Evolutionary conservation across 2,797 vertebrate genomes (phyloP).

Genomic region (Heteromormyrus szaboi): DNA sequence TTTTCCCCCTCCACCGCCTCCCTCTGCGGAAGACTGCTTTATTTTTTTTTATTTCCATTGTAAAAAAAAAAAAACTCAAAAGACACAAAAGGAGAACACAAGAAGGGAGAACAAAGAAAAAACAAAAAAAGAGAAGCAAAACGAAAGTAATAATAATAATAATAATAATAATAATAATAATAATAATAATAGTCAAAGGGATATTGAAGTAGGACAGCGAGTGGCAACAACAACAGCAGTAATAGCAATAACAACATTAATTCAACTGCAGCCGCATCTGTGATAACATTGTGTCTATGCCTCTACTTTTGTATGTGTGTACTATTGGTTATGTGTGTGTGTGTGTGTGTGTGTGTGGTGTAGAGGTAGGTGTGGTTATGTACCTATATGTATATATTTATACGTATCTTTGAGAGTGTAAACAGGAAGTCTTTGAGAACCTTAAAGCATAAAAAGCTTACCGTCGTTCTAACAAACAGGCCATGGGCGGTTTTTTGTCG

Average conservation of each 20-base stretch:
- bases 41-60: not conserved
- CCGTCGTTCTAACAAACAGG: not conserved
- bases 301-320: not conserved
- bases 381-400: not conserved
- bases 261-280: not conserved
- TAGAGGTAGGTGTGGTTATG: not conserved
- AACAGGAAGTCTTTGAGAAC: not conserved
- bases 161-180: not conserved
- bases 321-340: not conserved
- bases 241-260: not conserved
- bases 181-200: not conserved
- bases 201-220: not conserved
- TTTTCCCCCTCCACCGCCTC: not conserved
- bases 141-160: not conserved
- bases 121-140: not conserved
- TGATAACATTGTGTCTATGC: not conserved
- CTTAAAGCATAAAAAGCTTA: not conserved
- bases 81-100: not conserved
- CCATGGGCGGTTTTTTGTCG: not conserved
- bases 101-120: too few relatives aligned
- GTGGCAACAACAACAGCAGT: not conserved
- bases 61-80: not conserved
- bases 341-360: not conserved
- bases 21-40: not conserved
- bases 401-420: not conserved